Conservation (phyloP, 2,113 vertebrate genomes). For the Pandion haliaetus region DNA sequence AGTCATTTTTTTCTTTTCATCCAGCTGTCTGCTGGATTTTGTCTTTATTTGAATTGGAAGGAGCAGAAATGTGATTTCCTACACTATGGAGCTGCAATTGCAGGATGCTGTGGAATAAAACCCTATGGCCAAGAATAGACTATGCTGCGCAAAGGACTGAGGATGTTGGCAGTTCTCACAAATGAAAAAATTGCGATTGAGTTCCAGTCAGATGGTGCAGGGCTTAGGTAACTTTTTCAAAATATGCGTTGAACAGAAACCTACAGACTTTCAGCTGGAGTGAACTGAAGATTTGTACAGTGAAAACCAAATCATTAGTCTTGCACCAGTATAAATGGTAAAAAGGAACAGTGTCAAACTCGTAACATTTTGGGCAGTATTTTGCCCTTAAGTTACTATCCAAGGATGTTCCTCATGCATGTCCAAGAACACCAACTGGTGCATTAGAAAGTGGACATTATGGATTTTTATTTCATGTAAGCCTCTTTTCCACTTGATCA, state of each 20-base stretch:
- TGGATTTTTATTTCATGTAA: neutral
- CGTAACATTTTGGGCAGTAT: neutral
- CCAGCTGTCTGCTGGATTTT: neutral
- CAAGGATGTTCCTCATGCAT: neutral
- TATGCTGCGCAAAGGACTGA: neutral
- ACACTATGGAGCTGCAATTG: neutral
- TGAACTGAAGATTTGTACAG: neutral
- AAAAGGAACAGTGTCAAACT: neutral
- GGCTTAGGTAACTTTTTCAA: neutral
- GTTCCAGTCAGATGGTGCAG: neutral
- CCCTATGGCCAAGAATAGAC: slow-evolving; percentile 1
- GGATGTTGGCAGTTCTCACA: neutral
- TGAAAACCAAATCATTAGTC: neutral
- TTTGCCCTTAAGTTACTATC: neutral
- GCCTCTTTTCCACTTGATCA: neutral
- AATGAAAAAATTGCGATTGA: neutral
- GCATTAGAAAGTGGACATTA: neutral
- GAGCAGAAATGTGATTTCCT: neutral
- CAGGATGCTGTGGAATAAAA: neutral
- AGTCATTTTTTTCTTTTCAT: neutral
- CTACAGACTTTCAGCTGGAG: neutral
- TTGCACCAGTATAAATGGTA: neutral
- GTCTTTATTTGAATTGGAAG: slow-evolving; percentile 39
- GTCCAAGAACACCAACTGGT: neutral
- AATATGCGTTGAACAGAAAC: neutral